phyloP scores from a whole-genome alignment of 2,797 vertebrate species.

The Myotis vivesi region DNA sequence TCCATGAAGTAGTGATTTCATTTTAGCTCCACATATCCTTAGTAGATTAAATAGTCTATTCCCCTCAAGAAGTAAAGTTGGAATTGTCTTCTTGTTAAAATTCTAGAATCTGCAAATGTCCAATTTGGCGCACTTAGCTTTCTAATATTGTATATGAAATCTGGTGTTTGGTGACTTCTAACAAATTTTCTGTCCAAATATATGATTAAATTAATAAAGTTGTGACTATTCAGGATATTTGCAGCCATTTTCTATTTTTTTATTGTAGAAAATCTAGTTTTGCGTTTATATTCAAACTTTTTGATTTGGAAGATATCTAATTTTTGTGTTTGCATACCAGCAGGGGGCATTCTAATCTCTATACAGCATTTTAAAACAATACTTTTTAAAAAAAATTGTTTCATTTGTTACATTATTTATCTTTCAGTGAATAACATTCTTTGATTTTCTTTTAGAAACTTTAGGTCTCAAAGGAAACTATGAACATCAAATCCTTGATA shows the following conservation, averaged over 20 bases:
- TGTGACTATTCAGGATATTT: not conserved
- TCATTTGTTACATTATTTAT: not conserved
- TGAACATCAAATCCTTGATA: not conserved
- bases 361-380: slow-evolving; percentile 22
- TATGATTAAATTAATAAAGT: not conserved
- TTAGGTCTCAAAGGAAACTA: not conserved
- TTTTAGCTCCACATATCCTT: not conserved
- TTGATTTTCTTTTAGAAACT: slow-evolving; percentile 38
- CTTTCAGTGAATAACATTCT: not conserved
- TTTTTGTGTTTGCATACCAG: slow-evolving; percentile 61
- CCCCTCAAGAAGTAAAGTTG: not conserved
- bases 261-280: not conserved
- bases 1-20: not conserved
- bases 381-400: slow-evolving; percentile 36
- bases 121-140: not conserved
- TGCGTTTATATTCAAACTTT: not conserved
- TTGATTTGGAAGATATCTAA: not conserved
- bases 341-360: slow-evolving; percentile 76
- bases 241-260: not conserved
- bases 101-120: not conserved
- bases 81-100: not conserved
- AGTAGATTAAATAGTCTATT: not conserved
- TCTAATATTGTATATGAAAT: not conserved
- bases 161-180: not conserved
- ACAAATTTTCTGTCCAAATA: not conserved